Conservation (phyloP, 1,140 invertebrate genomes). For the Zelostemma sp. region DNA sequence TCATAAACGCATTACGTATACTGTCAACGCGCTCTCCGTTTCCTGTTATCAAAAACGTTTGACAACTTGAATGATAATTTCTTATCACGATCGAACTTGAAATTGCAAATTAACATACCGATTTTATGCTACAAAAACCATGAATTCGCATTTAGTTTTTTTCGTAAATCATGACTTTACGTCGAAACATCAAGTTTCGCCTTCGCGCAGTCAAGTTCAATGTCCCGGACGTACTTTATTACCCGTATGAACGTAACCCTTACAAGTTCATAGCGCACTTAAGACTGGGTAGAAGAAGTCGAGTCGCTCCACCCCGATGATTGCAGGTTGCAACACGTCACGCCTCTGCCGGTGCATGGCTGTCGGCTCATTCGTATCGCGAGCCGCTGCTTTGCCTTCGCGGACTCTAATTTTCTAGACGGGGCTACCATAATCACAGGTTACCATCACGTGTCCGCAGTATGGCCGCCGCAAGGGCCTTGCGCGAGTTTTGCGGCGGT, state of each 20-base stretch:
- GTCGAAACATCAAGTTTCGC: neutral
- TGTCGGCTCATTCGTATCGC: conserved; percentile 27
- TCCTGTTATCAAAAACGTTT: neutral
- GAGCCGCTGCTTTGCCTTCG: conserved; percentile 22
- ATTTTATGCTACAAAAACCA: conserved; percentile 12
- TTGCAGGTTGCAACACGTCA: conserved; percentile 66
- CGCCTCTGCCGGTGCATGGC: conserved; percentile 56
- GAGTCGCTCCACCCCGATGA: conserved; percentile 67
- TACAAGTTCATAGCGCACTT: conserved; percentile 8
- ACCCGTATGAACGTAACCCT: conserved; percentile 14
- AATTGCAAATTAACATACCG: conserved; percentile 1
- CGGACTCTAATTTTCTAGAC: conserved; percentile 63
- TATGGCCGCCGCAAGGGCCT: neutral
- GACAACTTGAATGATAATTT: neutral
- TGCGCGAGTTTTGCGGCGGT: neutral
- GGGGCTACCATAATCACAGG: conserved; percentile 67
- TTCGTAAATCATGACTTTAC: conserved; percentile 1
- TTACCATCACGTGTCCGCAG: conserved; percentile 44
- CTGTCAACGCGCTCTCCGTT: neutral
- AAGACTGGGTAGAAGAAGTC: conserved; percentile 40
- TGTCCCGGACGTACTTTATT: conserved; percentile 16
- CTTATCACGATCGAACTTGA: neutral
- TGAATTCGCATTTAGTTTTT: conserved; percentile 45
- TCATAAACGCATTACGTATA: neutral
- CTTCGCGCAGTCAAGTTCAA: conserved; percentile 29